Base-by-base conservation (phyloP, 2,113 vertebrate genomes). In the Lampris incognitus region DNA sequence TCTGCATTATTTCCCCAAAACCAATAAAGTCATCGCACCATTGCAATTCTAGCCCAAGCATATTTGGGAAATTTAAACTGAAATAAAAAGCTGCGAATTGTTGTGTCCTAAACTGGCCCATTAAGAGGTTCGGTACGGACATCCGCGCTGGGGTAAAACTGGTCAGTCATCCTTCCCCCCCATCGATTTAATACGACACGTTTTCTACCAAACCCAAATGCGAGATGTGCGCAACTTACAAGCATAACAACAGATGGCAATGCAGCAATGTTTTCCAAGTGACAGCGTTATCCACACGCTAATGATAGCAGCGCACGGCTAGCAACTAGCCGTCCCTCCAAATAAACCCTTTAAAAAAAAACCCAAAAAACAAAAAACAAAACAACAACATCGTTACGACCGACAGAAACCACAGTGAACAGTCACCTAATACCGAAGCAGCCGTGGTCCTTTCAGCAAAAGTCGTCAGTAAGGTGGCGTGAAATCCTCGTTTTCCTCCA, bases 401-500 rank as follows among this genome's bases (percentile, higher is more conserved):
- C 6, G 10, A 49, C 5, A 66, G 46, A 44, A 49, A 39, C 5
- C 10, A 4, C 2, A 4, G 6, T 46, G 59, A 4, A 36, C 9
- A 4, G 11, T 79, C 58, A 91, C 91, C 89, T 85, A 74, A 73
- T 62, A 69, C 59, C 9, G 68, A 51, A 72, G 82, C 1, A 42
- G 64, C 59, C 55, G 76, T 41, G 67, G 76, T 70, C 50, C 50
- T 72, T 72, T 82, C 68, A 58, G 44, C 3, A 50, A 44, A 8
- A 69, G 61, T 72, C 73, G 46, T 87, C 74, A 82, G 48, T 37
- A 63, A 52, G 78, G 74, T 10, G 69, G 72, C 52, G 63, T 78
- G 55, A 82, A 64, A 11, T 67, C 83, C 58, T 86, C 88, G 83
- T 73, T 74, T 64, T 69, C 76, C 65, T 83, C 69, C 83, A 85